Conservation (phyloP, 2,113 vertebrate species). For the Agapornis roseicollis region DNA sequence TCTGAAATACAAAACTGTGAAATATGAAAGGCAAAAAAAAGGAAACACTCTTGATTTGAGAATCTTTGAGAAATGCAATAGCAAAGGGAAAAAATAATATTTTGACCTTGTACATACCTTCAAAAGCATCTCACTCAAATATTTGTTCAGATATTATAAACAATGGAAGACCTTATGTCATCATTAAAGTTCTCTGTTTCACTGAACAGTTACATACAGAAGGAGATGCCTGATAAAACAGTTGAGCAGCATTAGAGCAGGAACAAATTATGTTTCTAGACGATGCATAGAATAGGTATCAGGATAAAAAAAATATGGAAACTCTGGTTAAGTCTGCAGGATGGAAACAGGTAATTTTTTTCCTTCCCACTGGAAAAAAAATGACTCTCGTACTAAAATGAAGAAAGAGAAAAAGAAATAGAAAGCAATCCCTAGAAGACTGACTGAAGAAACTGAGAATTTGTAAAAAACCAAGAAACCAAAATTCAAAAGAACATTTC, state of each 20-base stretch:
- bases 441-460: neutral
- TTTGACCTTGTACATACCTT: neutral
- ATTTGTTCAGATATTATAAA: constrained; percentile 9
- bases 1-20: neutral
- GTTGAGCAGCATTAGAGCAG: neutral
- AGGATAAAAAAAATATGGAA: neutral
- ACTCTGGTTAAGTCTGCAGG: neutral
- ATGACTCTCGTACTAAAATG: neutral
- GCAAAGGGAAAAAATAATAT: neutral
- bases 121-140: constrained; percentile 3
- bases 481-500: neutral
- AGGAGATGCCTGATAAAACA: neutral
- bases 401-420: neutral
- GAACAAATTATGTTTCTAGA: neutral
- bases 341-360: neutral
- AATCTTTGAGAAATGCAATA: neutral
- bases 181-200: neutral
- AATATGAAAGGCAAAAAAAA: constrained; percentile 26
- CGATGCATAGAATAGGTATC: neutral
- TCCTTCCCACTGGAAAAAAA: neutral
- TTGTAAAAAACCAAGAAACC: neutral
- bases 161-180: neutral
- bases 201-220: neutral
- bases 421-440: neutral
- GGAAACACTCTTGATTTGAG: neutral